Conservation (phyloP, 1,140 invertebrate genomes). For the Caenorhabditis latens region DNA sequence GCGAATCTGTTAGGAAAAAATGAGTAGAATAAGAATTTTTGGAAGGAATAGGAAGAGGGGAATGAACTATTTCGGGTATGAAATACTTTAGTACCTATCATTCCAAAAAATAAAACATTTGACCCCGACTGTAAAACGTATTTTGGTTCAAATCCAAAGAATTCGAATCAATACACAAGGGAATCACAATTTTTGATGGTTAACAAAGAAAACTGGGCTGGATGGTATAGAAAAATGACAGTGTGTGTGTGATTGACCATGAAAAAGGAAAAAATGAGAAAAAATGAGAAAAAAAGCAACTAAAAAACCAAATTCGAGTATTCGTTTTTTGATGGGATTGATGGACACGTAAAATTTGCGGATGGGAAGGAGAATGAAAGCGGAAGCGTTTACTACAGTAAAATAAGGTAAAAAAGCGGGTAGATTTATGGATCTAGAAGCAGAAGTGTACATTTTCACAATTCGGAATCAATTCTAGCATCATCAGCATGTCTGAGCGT, state of each 20-base stretch:
- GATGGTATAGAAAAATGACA: neutral
- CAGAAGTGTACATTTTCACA: slow-evolving; percentile 38
- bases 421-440: neutral
- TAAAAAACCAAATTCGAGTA: neutral
- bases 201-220: neutral
- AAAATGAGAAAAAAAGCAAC: neutral
- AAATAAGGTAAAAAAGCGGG: neutral
- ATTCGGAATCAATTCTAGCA: too few species aligned
- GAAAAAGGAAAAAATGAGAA: neutral
- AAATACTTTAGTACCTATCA: neutral
- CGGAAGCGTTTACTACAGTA: neutral
- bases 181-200: slow-evolving; percentile 39
- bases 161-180: neutral
- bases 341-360: slow-evolving; percentile 9
- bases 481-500: slow-evolving; percentile 68
- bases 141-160: neutral
- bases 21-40: neutral
- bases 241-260: too few species aligned
- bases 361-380: neutral
- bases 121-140: neutral
- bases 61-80: too few species aligned
- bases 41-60: neutral
- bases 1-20: neutral
- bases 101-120: neutral
- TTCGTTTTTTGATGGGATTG: slow-evolving; percentile 19